phyloP scores from a whole-genome alignment of 2,888 invertebrate genomes.

The Fissipunctia ypsillon region DNA sequence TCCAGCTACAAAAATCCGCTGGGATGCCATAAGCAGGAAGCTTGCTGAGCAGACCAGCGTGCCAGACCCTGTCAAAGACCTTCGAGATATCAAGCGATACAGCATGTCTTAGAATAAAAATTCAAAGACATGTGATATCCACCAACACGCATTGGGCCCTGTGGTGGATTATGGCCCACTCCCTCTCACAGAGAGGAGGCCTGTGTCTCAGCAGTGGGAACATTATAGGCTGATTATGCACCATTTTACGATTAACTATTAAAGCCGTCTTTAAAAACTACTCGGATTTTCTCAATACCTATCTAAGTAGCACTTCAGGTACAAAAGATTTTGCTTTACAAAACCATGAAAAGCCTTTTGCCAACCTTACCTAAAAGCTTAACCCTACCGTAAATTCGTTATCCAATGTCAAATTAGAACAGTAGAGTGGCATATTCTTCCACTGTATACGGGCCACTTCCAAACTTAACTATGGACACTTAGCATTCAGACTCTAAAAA shows the following conservation, averaged over 20 bases:
- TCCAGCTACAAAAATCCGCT: no score
- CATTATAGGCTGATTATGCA: neutral
- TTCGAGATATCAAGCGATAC: no score
- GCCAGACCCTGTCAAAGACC: no score
- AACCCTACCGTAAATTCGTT: neutral
- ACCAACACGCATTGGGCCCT: no score
- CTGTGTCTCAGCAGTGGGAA: no score
- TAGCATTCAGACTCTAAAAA: conserved; percentile 12
- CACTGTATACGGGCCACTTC: neutral
- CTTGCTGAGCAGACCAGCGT: no score
- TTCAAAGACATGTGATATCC: no score
- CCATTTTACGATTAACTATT: neutral
- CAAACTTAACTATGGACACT: neutral
- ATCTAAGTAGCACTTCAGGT: neutral
- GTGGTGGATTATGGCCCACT: no score
- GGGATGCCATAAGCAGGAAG: no score
- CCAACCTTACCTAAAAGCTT: neutral
- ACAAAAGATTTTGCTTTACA: no score
- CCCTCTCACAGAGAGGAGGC: no score
- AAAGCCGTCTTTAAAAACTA: neutral
- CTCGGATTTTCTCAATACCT: neutral
- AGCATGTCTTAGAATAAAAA: no score
- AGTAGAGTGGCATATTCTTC: neutral
- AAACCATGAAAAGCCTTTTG: neutral
- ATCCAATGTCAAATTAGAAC: neutral